Evolutionary conservation across 1,140 invertebrate species (phyloP).

Genomic region (Philaenus spumarius): DNA sequence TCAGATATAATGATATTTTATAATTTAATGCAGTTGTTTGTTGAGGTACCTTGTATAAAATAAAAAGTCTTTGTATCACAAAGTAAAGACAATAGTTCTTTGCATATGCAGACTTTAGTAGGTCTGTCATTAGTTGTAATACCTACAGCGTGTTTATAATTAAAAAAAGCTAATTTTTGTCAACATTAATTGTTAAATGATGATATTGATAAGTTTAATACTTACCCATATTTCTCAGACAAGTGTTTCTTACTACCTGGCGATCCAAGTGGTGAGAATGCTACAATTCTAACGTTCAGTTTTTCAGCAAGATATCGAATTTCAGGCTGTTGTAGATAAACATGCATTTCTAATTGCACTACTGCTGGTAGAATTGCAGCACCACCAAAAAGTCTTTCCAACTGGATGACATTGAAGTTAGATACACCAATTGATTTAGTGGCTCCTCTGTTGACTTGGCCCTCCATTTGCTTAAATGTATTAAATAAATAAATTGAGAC

Average conservation of each 20-base stretch:
- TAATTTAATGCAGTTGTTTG: no score
- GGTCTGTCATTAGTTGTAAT: no score
- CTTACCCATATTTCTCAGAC: slow-evolving; percentile 14
- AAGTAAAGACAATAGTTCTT: no score
- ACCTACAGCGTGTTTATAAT: no score
- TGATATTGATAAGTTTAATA: no score
- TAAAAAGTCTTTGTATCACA: no score
- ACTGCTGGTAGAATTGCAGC: slow-evolving; percentile 21
- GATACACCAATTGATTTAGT: slow-evolving; percentile 40
- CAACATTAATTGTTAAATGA: no score
- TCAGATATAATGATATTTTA: no score
- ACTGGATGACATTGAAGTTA: slow-evolving; percentile 35
- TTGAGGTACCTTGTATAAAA: no score
- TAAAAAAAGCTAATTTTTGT: no score
- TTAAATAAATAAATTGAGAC: background rate
- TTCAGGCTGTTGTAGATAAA: slow-evolving; percentile 44
- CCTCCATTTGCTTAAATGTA: slow-evolving; percentile 48
- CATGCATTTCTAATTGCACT: slow-evolving; percentile 47
- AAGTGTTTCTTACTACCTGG: slow-evolving; percentile 39
- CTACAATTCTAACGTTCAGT: slow-evolving; percentile 41
- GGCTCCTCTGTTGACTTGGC: slow-evolving; percentile 44
- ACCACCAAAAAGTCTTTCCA: slow-evolving; percentile 28
- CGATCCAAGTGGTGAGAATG: slow-evolving; percentile 46
- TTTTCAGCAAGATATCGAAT: slow-evolving; percentile 41
- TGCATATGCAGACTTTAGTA: no score